Conservation (phyloP, 2,888 invertebrate genomes). For the Erebia aethiops region DNA sequence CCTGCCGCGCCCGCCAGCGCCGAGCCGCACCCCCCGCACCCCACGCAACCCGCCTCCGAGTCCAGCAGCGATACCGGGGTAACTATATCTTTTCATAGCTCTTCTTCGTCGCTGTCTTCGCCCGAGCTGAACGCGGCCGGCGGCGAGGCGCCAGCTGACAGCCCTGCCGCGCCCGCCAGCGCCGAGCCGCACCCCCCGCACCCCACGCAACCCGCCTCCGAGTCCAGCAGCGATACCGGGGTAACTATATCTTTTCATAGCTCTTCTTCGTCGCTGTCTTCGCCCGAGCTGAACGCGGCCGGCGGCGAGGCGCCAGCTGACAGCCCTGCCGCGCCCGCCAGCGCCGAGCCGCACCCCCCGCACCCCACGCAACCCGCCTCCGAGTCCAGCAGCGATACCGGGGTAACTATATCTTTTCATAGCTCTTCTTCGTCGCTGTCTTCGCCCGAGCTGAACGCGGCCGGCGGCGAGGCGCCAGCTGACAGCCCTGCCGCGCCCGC, state of each 20-base stretch:
- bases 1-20: constrained; percentile 31
- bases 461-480: constrained; percentile 35
- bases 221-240: constrained; percentile 75
- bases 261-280: constrained; percentile 70
- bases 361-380: constrained; percentile 50
- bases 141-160: constrained; percentile 34
- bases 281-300: constrained; percentile 67
- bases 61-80: constrained; percentile 77
- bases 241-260: constrained; percentile 48
- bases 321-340: constrained; percentile 30
- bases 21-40: constrained; percentile 20
- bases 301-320: constrained; percentile 37
- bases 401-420: constrained; percentile 52
- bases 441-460: constrained; percentile 71
- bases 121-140: constrained; percentile 64
- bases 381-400: constrained; percentile 75
- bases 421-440: constrained; percentile 65
- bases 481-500: constrained; percentile 31
- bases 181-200: constrained; percentile 25
- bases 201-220: constrained; percentile 52
- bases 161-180: constrained; percentile 30
- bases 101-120: constrained; percentile 73
- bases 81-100: constrained; percentile 35
- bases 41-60: constrained; percentile 56
- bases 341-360: constrained; percentile 26